phyloP scores from a whole-genome alignment of 2,888 invertebrate species.

The Pyralis farinalis region DNA sequence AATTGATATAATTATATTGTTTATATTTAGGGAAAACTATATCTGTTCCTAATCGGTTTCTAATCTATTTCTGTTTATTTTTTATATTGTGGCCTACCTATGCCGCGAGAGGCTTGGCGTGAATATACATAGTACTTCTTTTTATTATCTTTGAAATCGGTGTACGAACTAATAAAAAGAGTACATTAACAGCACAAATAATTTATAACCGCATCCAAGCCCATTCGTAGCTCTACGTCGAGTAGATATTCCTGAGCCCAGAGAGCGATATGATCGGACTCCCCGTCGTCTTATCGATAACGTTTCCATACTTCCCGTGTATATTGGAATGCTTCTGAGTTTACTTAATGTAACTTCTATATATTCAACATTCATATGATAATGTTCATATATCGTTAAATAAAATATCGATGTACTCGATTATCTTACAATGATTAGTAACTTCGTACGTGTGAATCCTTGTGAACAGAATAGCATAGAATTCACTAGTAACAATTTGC shows the following conservation, averaged over 20 bases:
- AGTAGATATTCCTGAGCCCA: conserved; percentile 54
- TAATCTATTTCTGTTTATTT: no score
- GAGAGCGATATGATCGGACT: conserved; percentile 70
- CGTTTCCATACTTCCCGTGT: conserved; percentile 75
- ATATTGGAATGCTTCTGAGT: conserved; percentile 71
- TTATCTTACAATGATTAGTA: neutral
- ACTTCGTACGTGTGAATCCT: neutral
- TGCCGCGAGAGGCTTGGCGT: no score
- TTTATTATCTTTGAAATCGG: no score
- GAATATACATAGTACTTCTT: no score
- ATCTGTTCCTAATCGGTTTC: no score
- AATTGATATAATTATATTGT: no score
- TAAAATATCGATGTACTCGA: neutral
- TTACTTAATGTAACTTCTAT: conserved; percentile 68
- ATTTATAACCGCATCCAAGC: conserved; percentile 27
- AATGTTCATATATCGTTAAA: neutral
- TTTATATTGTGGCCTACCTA: no score
- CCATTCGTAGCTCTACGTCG: conserved; percentile 50
- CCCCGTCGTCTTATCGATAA: conserved; percentile 78
- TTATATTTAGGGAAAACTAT: no score
- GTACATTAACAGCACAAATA: no score
- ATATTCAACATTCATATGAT: conserved; percentile 32
- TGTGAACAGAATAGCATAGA: conserved; percentile 4
- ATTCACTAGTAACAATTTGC: conserved; percentile 7
- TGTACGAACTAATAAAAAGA: no score